phyloP scores from a whole-genome alignment of 2,888 invertebrate species.

The Xestoiulus laeticollis region DNA sequence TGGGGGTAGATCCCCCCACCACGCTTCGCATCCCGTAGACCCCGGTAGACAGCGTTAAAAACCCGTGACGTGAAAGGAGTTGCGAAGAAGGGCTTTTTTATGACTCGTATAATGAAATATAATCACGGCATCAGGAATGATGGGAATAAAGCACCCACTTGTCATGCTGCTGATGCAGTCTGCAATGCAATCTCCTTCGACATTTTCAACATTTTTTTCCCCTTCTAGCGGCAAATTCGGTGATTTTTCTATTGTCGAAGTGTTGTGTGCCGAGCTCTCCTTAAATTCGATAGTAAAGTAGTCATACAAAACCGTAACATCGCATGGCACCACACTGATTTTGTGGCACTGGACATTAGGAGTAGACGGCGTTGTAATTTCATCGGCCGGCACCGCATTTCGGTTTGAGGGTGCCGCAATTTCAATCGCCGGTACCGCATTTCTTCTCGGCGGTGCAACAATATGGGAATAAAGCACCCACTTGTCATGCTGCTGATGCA shows the following conservation, averaged over 20 bases:
- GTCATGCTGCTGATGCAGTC: constrained; percentile 37
- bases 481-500: constrained; percentile 37
- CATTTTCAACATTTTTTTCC: background rate
- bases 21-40: background rate
- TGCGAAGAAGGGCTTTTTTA: constrained; percentile 20
- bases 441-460: background rate
- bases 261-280: background rate
- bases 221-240: background rate
- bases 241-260: background rate
- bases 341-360: no score
- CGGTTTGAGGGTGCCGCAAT: background rate
- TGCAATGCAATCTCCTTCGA: constrained; percentile 11
- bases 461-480: constrained; percentile 27
- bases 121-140: constrained; percentile 29
- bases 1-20: background rate
- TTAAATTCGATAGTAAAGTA: background rate
- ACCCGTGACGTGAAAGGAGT: constrained; percentile 37
- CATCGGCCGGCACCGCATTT: constrained; percentile 12
- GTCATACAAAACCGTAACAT: background rate
- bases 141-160: constrained; percentile 29
- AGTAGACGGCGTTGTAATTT: no score
- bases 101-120: constrained; percentile 34
- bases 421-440: background rate
- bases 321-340: background rate
- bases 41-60: constrained; percentile 1